phyloP scores from a whole-genome alignment of 2,797 vertebrate species.

The Xyrichtys novacula region DNA sequence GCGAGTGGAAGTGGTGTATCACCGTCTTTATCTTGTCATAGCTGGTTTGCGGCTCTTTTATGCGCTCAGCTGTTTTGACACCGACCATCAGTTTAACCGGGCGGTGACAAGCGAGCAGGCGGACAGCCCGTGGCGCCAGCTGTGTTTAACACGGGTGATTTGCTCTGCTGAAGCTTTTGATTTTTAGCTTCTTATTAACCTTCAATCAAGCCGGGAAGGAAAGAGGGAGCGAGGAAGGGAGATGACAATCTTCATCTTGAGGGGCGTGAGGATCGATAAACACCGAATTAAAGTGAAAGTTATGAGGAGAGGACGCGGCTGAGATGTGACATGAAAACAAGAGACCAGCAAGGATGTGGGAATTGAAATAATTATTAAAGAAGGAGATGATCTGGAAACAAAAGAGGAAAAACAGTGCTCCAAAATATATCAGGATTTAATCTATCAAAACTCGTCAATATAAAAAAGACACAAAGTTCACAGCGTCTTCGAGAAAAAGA shows the following conservation, averaged over 20 bases:
- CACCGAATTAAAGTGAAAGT: not conserved
- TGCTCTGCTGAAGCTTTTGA: slow-evolving; percentile 59
- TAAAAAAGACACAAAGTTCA: too few species aligned
- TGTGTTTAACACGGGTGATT: slow-evolving; percentile 26
- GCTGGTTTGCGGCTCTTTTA: slow-evolving; percentile 57
- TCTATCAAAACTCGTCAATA: too few species aligned
- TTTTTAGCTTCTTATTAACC: slow-evolving; percentile 67
- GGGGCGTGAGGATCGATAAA: slow-evolving; percentile 31
- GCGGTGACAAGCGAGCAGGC: slow-evolving; percentile 28
- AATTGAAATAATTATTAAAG: too few species aligned
- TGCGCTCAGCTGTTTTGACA: slow-evolving; percentile 31
- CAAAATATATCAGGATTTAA: too few species aligned
- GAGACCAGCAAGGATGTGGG: too few species aligned
- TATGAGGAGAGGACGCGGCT: not conserved
- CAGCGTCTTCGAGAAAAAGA: too few species aligned
- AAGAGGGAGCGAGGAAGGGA: slow-evolving; percentile 39
- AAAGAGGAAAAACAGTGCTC: too few species aligned
- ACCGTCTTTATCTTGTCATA: slow-evolving; percentile 51
- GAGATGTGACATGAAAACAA: not conserved
- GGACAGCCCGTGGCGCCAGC: slow-evolving; percentile 41
- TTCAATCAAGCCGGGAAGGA: slow-evolving; percentile 26
- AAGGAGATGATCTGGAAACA: too few species aligned
- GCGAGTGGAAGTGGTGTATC: slow-evolving; percentile 16
- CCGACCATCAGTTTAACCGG: slow-evolving; percentile 43
- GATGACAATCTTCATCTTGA: slow-evolving; percentile 59